Base-by-base conservation (phyloP, 2,888 invertebrate genomes). In the Epirrhoe tristata region DNA sequence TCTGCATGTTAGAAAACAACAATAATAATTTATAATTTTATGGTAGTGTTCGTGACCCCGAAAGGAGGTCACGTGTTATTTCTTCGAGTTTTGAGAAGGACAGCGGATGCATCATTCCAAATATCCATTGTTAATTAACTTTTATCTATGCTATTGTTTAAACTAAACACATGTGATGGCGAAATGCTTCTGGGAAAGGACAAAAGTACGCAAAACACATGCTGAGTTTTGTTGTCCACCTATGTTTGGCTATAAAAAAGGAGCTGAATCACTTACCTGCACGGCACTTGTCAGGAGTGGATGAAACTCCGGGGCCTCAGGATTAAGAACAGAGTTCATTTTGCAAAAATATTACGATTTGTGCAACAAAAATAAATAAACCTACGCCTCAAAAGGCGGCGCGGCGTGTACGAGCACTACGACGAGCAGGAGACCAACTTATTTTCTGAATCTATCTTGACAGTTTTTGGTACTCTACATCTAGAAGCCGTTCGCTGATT, bases 281-380 rank as follows among this genome's bases (percentile, higher is more conserved):
- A 90, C 84, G 8, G 85, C 80, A 69, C 84, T 78, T 71, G 81
- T 82, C 56, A 90, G 76, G 71, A 86, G 79, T 52, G 90, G 89
- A 72, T 84, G 82, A 77, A 91, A 91, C 71, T 91, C 91, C 43
- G 91, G 90, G 61, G 90, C 91, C 71, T 91, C 90, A 1, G 91
- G 91, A 79, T 91, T 91, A 67, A 91, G 77, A 69, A 77, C 78
- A 43, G 87, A 90, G 81, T 86, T 85, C 91, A 91, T 91, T 75
- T 80, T 86, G 72, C 34, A 50, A 57, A 58, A 12, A 34, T 14
- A 54, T n/a, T 48, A 51, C 12, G 48, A 32, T 39, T 57, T 46
- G 14, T 17, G 48, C 57, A 59, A 66, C 43, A 63, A 64, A 64
- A 68, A 51, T 71, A 63, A 57, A 58, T 61, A 60, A 59, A 59